Percentiles rank a stretch among this genome's conserved stretches.
phyloP scores from a whole-genome alignment of 2,113 vertebrate species.

The Charadrius vociferus region DNA sequence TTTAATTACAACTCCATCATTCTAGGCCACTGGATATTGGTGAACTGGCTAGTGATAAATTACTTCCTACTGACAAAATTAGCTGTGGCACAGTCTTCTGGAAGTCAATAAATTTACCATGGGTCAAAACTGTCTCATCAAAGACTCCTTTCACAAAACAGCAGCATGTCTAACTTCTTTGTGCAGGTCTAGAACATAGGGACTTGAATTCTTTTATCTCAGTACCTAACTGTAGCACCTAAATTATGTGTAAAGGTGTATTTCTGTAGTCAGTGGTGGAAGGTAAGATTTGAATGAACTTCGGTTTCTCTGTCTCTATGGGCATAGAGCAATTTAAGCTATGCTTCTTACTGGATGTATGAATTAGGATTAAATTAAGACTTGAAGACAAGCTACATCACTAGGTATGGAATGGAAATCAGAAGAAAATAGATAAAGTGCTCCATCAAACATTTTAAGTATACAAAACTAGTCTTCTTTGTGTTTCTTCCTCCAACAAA shows the following conservation, averaged over 20 bases:
- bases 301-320: neutral
- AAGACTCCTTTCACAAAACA: neutral
- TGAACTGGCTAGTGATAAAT: neutral
- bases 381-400: neutral
- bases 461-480: neutral
- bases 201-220: neutral
- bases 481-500: neutral
- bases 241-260: neutral
- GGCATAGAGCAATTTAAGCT: neutral
- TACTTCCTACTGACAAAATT: neutral
- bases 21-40: neutral
- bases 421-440: neutral
- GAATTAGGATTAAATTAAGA: neutral
- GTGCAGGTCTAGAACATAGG: neutral
- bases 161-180: neutral
- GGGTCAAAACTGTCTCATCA: neutral
- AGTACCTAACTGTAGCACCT: neutral
- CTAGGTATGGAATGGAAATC: neutral
- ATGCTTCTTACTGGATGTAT: neutral
- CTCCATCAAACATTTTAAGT: neutral
- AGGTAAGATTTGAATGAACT: neutral
- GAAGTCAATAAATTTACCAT: neutral
- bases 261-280: neutral
- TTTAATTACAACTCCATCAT: neutral
- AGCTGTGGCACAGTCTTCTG: neutral